phyloP scores from a whole-genome alignment of 2,797 vertebrate genomes.

The Rachycentron canadum region DNA sequence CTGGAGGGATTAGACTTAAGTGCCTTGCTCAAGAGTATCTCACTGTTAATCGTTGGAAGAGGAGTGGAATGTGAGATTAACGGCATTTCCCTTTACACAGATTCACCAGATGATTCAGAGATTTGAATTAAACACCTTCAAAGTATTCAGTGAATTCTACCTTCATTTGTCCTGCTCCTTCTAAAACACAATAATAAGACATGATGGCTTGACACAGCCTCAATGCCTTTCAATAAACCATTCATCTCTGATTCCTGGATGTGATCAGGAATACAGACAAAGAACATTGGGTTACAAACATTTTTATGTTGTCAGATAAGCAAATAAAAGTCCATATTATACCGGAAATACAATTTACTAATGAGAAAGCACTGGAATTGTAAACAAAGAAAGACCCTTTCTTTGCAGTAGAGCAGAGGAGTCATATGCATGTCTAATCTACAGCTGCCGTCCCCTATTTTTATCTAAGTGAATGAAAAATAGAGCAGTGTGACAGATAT shows the following conservation, averaged over 20 bases:
- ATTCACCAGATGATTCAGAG: constrained; percentile 5
- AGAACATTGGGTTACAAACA: too few relatives aligned
- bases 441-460: constrained; percentile 32
- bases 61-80: constrained; percentile 11
- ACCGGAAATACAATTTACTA: background rate
- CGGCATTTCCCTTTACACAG: background rate
- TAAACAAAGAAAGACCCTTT: constrained; percentile 21
- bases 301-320: background rate
- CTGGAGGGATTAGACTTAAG: constrained; percentile 23
- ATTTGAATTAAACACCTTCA: constrained; percentile 23
- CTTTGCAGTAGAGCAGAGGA: constrained; percentile 42
- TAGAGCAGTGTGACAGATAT: constrained; percentile 29
- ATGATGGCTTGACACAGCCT: background rate
- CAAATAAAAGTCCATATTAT: background rate
- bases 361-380: background rate
- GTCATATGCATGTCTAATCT: constrained; percentile 42
- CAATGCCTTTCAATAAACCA: background rate
- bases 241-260: constrained; percentile 6
- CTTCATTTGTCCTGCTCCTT: background rate
- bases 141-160: background rate
- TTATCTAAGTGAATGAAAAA: constrained; percentile 54
- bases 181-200: background rate
- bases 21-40: constrained; percentile 42
- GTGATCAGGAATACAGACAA: background rate
- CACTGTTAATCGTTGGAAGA: background rate